phyloP scores from a whole-genome alignment of 2,113 vertebrate genomes.

The Neoarius graeffei region DNA sequence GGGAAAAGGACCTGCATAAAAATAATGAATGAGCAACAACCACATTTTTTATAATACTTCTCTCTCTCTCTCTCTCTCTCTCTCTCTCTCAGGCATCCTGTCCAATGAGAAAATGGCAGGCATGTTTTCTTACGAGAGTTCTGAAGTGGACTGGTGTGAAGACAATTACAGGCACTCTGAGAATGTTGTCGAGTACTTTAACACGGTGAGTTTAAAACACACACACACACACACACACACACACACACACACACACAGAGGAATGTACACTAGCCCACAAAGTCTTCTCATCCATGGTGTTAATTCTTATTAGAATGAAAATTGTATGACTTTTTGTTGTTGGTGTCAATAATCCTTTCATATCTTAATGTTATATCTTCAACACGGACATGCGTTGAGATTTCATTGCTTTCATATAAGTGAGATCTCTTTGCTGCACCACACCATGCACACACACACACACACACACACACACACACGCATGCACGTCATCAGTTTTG shows the following conservation, averaged over 20 bases:
- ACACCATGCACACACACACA: not conserved
- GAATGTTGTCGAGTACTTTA: constrained; percentile 89
- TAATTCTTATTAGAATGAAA: not conserved
- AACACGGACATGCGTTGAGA: not conserved
- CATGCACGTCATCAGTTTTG: not conserved
- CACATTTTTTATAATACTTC: no score
- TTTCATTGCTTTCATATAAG: not conserved
- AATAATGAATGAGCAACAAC: not conserved
- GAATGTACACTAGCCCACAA: not conserved
- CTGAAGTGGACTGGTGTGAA: constrained; percentile 97
- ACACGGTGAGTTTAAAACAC: constrained; percentile 81
- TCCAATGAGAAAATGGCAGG: constrained; percentile 73
- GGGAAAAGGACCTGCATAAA: not conserved
- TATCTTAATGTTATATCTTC: not conserved
- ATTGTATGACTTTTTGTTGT: not conserved
- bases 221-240: constrained; percentile 2
- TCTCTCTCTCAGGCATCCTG: constrained; percentile 58
- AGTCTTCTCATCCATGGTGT: not conserved
- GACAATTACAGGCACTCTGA: constrained; percentile 84
- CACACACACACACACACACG: not conserved
- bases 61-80: not conserved
- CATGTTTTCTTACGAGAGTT: constrained; percentile 87
- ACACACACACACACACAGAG: not conserved
- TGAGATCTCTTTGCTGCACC: not conserved
- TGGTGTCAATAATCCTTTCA: not conserved